Conservation (phyloP, 2,888 invertebrate species). For the Lepidochrysops patricia region DNA sequence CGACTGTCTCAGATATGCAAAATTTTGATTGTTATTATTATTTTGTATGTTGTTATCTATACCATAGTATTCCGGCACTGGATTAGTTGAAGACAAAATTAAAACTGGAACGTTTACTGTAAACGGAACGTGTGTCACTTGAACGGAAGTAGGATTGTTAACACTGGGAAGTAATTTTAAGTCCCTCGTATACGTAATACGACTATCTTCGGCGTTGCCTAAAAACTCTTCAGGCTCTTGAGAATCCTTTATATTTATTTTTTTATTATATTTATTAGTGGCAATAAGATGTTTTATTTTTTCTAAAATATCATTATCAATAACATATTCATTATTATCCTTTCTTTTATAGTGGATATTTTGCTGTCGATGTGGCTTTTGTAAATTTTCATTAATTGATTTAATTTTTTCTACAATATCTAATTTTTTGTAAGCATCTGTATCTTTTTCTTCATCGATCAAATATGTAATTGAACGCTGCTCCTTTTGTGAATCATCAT, state of each 20-base stretch:
- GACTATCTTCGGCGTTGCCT: constrained; percentile 24
- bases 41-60: constrained; percentile 31
- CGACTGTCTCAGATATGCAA: constrained; percentile 39
- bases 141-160: constrained; percentile 18
- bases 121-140: constrained; percentile 35
- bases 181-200: constrained; percentile 28
- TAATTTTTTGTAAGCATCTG: constrained; percentile 35
- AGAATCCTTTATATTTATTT: constrained; percentile 26
- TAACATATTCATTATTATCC: constrained; percentile 36
- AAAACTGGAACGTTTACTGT: constrained; percentile 48
- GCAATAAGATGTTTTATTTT: constrained; percentile 56
- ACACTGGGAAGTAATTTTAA: constrained; percentile 23
- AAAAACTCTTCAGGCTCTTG: constrained; percentile 31
- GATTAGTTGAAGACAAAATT: constrained; percentile 38
- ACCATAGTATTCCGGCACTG: constrained; percentile 20
- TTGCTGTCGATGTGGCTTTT: constrained; percentile 45
- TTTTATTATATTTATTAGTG: constrained; percentile 42
- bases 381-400: constrained; percentile 61
- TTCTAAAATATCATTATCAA: constrained; percentile 50
- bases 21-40: constrained; percentile 30
- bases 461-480: constrained; percentile 39
- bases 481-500: constrained; percentile 24
- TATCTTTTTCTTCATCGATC: constrained; percentile 29
- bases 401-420: constrained; percentile 74
- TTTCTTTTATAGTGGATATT: constrained; percentile 36